Evolutionary conservation across 2,797 vertebrate species (phyloP), one percentile per base, ranked within the genome.

Genomic region (Hypotaenidia philippensis): DNA sequence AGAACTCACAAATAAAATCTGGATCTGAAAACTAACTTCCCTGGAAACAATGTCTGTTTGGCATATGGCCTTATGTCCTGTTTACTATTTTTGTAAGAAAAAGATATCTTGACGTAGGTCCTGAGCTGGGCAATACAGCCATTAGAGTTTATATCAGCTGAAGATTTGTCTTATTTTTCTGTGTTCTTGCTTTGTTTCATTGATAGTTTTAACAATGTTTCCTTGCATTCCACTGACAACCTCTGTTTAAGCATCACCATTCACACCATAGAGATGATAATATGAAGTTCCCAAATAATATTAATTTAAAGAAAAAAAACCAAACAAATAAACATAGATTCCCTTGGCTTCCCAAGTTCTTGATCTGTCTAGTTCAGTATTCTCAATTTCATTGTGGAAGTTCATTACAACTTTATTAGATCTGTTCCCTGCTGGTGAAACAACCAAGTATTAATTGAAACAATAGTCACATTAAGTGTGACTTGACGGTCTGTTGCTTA

Each of bases 1-100:
- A 69, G 26, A 85, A 57, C 2, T 49, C 13, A 40, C 22, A 59
- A 78, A 71, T 41, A 47, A 61, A 61, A 44, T 55, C 11, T 44
- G 3, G 1, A 44, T 71, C 15, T 52, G 52, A 82, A 75, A 75
- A 3, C 3, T 34, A n/a, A 63, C 53, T 65, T 68, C 19, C 14
- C 6, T 49, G 23, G 11, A 78, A 84, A 57, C 2, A 40, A 13
- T n/a, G 2, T 11, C 10, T 27, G 10, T 49, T 69, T 11, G 3
- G 5, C 7, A n/a, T 38, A 44, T 0, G 10, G 3, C 3, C 7
- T 45, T 47, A 65, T 5, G 1, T 18, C 75, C 13, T 82, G 5
- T 53, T 61, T 49, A 26, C 6, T 11, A 11, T 20, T 91, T 75
- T 41, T 32, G 11, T 55, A 49, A 52, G 11, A 40, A 60, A 52